These are phyloP conservation scores for Leucophora obtusa DNA, from an alignment of 2,888 invertebrate genomes.

Conservation along the genomic window DNA sequence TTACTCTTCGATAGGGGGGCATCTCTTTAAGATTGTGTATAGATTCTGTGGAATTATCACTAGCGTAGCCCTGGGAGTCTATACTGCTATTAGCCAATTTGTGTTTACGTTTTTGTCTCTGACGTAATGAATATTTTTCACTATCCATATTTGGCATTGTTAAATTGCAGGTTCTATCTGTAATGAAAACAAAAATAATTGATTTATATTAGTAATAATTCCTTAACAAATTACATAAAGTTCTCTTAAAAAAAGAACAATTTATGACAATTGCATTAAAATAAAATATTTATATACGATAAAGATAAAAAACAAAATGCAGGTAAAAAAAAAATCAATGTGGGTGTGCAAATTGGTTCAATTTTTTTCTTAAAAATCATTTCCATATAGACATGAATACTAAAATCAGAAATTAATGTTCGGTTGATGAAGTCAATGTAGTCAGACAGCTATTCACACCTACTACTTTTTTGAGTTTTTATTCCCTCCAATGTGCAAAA, in stretches of 20 bases:
- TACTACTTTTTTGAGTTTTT: slow-evolving; percentile 7
- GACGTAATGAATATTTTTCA: slow-evolving; percentile 85
- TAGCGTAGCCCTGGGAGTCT: slow-evolving; percentile 56
- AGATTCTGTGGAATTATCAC: slow-evolving; percentile 53
- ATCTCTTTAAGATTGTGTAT: slow-evolving; percentile 21
- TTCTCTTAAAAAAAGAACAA: not conserved
- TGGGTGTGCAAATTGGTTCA: slow-evolving; percentile 54
- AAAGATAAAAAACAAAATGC: slow-evolving; percentile 3
- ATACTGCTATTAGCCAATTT: slow-evolving; percentile 73
- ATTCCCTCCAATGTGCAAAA: not conserved
- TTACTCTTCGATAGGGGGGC: not conserved
- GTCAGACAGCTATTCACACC: slow-evolving; percentile 41
- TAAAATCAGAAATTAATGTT: slow-evolving; percentile 14
- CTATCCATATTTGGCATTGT: slow-evolving; percentile 54
- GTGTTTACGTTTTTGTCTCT: slow-evolving; percentile 81
- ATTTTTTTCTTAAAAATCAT: slow-evolving; percentile 19
- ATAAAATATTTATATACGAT: not conserved
- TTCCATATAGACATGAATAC: slow-evolving; percentile 32
- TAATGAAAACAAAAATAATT: slow-evolving; percentile 14
- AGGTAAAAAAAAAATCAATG: slow-evolving; percentile 12
- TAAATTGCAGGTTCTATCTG: slow-evolving; percentile 40
- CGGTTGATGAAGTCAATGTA: slow-evolving; percentile 8
- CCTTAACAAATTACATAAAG: not conserved
- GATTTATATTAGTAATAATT: slow-evolving; percentile 23
- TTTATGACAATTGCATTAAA: slow-evolving; percentile 40